Conservation (phyloP, 2,888 invertebrate species). For the Trilocha varians region DNA sequence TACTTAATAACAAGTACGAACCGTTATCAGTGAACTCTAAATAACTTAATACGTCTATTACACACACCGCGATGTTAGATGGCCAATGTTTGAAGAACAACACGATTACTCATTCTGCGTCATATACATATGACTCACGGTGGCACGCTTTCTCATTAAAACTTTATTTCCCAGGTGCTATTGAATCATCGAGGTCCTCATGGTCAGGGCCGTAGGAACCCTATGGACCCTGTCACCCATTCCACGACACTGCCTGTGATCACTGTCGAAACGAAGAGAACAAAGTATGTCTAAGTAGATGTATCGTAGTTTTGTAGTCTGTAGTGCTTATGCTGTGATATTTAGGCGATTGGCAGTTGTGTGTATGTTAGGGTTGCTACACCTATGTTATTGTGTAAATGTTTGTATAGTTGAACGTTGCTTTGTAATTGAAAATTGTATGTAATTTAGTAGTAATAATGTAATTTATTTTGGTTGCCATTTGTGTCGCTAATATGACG, state of each 20-base stretch:
- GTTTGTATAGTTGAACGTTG: too few species aligned
- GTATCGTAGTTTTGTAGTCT: conserved; percentile 6
- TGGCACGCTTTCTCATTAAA: conserved; percentile 33
- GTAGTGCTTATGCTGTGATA: conserved; percentile 52
- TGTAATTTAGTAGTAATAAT: too few species aligned
- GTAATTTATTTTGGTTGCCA: too few species aligned
- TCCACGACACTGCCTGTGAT: conserved; percentile 61
- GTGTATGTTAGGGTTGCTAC: too few species aligned
- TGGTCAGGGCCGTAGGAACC: conserved; percentile 23
- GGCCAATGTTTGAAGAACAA: conserved; percentile 31
- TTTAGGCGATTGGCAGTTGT: conserved; percentile 50
- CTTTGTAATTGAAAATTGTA: too few species aligned
- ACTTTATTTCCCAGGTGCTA: conserved; percentile 49
- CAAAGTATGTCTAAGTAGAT: conserved; percentile 31
- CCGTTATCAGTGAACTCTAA: neutral
- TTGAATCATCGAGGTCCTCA: conserved; percentile 40
- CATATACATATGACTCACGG: conserved; percentile 30
- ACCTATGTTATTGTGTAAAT: too few species aligned
- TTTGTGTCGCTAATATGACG: too few species aligned
- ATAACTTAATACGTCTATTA: conserved; percentile 5
- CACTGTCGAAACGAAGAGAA: conserved; percentile 40
- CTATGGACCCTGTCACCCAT: conserved; percentile 27
- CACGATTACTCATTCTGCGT: conserved; percentile 38
- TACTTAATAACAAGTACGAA: neutral
- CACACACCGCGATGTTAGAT: conserved; percentile 18